Base-by-base conservation (phyloP, 2,888 invertebrate genomes). In the Rhingia rostrata region DNA sequence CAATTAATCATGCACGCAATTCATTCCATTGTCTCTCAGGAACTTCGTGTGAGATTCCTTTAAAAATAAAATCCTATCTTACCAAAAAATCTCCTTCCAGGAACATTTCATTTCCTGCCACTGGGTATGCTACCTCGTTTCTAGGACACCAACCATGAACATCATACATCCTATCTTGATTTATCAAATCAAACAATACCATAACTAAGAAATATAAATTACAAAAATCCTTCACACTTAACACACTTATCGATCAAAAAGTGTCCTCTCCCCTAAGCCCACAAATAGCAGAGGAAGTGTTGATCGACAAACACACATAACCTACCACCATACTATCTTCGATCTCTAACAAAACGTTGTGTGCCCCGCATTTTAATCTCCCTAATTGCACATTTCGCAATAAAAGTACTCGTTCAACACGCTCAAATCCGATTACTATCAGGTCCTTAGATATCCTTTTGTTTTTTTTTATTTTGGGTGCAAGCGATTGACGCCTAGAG, bases 341-440 rank as follows among this genome's bases (percentile, higher is more conserved):
- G 45, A 82, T 77, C 81, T 74, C 43, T 39, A n/a, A 51, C n/a
- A 14, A 22, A 53, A 51, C 47, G 41, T 22, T 58, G 70, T 79
- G 84, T 79, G 84, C 64, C 84, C 84, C 84, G 84, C 84, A 84
- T 84, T 84, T 84, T 79, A 79, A 84, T 84, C 79, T 70, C 60
- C 60, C 74, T 84, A 79, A 79, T 84, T 84, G 84, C 45, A 75
- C 74, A 74, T 74, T 84, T 84, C 74, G 84, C 84, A 84, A 84
- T 84, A 75, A 78, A 70, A 77, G 47, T 61, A 77, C 22, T 22
- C 22, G 22, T 22, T 22, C 77, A 70, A 70, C 75, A 70, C 47
- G 70, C 61, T 70, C 53, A 66, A 41, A 72, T 72, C 70, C 60
- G 74, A 74, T 75, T 70, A 64, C 60, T 35, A 84, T 79, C 79